Conservation (phyloP, 2,113 vertebrate species). For the Megalops atlanticus region DNA sequence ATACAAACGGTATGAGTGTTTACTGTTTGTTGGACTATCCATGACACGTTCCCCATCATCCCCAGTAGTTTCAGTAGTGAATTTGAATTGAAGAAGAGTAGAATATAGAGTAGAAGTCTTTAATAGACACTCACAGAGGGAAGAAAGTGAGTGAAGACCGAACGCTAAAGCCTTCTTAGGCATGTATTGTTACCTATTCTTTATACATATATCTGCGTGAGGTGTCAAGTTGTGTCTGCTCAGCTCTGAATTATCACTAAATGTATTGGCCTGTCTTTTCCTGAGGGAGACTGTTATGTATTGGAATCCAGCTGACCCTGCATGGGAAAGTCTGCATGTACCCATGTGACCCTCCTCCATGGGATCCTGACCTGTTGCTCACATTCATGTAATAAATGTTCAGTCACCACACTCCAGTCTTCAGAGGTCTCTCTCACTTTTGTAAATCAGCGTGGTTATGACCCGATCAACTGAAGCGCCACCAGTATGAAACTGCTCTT, state of each 20-base stretch:
- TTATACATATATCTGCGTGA: constrained; percentile 36
- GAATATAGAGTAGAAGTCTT: not conserved
- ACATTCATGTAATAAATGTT: constrained; percentile 58
- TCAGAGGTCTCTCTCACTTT: not conserved
- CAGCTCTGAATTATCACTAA: constrained; percentile 17
- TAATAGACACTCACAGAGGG: not conserved
- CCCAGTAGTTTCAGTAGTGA: not conserved
- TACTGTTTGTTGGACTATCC: not conserved
- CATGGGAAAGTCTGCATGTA: constrained; percentile 53
- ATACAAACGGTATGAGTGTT: not conserved
- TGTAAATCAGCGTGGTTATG: no score
- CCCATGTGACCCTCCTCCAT: constrained; percentile 42
- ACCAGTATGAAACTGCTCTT: no score
- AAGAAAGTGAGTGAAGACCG: constrained; percentile 6
- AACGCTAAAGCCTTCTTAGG: constrained; percentile 29
- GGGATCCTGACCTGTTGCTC: constrained; percentile 29
- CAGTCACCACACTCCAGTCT: constrained; percentile 30
- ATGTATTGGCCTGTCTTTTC: constrained; percentile 29
- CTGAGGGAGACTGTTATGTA: constrained; percentile 33
- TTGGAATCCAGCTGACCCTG: constrained; percentile 30
- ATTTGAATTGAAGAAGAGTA: not conserved
- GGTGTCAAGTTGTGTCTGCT: constrained; percentile 14
- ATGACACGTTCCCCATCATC: not conserved
- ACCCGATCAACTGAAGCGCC: no score
- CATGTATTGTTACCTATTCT: constrained; percentile 23